Base-by-base conservation (phyloP, 2,113 vertebrate species). In the Mastomys coucha region DNA sequence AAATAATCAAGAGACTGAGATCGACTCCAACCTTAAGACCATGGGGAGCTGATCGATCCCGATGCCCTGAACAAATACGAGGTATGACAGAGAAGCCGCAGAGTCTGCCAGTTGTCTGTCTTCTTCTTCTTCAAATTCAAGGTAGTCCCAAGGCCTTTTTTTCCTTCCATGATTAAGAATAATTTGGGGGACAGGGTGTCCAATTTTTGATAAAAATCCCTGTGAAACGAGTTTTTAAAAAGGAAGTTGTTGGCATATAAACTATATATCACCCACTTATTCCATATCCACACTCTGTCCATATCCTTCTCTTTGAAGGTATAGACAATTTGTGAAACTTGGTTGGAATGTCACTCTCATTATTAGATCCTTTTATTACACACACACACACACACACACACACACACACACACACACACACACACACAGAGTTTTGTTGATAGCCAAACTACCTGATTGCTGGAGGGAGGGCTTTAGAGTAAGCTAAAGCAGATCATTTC, bases 1-100 rank as follows among this genome's bases (percentile, higher is more conserved):
- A 82, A 72, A 78, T 84, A 95, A 67, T 63, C 58, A 28, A 69
- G 58, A 87, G 45, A 72, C 17, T 78, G 51, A 76, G 33, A 42
- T 2, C 70, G 16, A 96, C 3, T 96, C 96, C 98, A 98, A 99
- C 99, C 99, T 99, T 98, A 99, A 99, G 36, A 99, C 99, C 80
- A 99, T 7, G 56, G 99, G 99, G 89, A 99, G 99, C 84, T 94
- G 97, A 87, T 99, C 98, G 0, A 99, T 98, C 93, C 98, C 98
- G 90, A 99, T 98, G 92, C 99, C 98, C 91, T 99, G 99, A 90
- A 99, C 99, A 98, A 99, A 99, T 33, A 99, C 91, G n/a, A 99
- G 97, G 78, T 99, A 99, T 2, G 99, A 98, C 95, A 99, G 97
- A 96, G 99, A 99, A 2, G 99, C 99, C 97, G 98, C 97, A 11